Conservation (phyloP, 2,113 vertebrate genomes). For the Sinocyclocheilus maitianheensis region DNA sequence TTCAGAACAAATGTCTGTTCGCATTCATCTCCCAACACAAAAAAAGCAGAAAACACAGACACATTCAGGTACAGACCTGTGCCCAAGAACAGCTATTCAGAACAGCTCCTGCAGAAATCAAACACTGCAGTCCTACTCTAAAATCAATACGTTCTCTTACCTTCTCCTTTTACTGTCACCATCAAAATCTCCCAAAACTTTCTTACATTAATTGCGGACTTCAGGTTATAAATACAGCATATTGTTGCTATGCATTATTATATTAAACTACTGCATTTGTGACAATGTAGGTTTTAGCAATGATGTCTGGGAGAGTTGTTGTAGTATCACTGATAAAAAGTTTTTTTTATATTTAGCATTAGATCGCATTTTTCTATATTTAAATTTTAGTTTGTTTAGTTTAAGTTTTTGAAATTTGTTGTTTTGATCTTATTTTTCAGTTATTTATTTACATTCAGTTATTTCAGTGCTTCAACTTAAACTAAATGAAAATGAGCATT, state of each 20-base stretch:
- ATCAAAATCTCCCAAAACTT: not conserved
- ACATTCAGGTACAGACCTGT: not conserved
- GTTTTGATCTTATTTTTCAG: too few species aligned
- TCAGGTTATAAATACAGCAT: not conserved
- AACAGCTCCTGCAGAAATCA: not conserved
- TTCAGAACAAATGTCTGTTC: conserved; percentile 16
- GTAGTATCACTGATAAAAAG: not conserved
- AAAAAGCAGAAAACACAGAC: conserved; percentile 1
- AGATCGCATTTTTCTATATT: too few species aligned
- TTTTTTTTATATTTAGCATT: not conserved
- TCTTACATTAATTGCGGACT: not conserved
- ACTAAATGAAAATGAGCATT: too few species aligned
- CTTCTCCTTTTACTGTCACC: not conserved
- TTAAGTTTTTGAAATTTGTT: too few species aligned
- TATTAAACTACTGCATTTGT: not conserved
- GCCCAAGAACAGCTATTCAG: conserved; percentile 10
- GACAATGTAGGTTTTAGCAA: not conserved
- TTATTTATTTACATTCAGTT: too few species aligned
- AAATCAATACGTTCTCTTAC: conserved; percentile 1
- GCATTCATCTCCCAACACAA: conserved; percentile 19
- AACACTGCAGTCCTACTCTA: not conserved
- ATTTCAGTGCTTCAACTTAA: too few species aligned
- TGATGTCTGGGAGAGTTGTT: not conserved
- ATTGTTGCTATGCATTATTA: not conserved
- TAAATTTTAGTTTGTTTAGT: too few species aligned